Percentiles rank a stretch among this genome's conserved stretches.
These are phyloP conservation scores for Amiota communis DNA, from an alignment of 2,888 invertebrate genomes.

Conservation along the genomic window DNA sequence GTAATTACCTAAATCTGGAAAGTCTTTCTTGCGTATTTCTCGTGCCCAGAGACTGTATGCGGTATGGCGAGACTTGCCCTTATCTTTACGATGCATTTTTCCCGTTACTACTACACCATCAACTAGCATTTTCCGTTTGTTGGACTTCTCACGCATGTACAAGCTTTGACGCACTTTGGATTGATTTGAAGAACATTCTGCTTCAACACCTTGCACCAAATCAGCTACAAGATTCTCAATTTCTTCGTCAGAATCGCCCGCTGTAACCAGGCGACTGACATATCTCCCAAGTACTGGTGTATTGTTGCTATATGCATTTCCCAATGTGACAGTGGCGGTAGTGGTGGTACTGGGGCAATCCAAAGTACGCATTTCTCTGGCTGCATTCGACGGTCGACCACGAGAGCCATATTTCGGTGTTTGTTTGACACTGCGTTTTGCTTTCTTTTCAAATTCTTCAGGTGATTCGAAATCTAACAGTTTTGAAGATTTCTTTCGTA, in stretches of 20 bases:
- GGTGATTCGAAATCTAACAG: constrained; percentile 93
- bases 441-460: constrained; percentile 81
- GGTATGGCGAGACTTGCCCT: constrained; percentile 86
- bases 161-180: constrained; percentile 73
- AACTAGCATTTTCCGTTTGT: constrained; percentile 82
- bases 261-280: neutral
- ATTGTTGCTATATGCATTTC: constrained; percentile 33
- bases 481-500: constrained; percentile 95
- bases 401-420: constrained; percentile 50
- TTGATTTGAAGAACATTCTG: constrained; percentile 57
- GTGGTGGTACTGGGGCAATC: constrained; percentile 40
- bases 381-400: constrained; percentile 52
- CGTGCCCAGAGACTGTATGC: constrained; percentile 95
- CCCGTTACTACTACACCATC: constrained; percentile 78
- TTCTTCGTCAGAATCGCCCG: constrained; percentile 63
- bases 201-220: constrained; percentile 65
- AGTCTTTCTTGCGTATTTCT: constrained; percentile 79
- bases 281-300: constrained; percentile 6
- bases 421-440: constrained; percentile 54
- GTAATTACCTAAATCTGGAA: constrained; percentile 57
- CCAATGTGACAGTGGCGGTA: constrained; percentile 24
- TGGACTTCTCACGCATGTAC: constrained; percentile 86
- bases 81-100: constrained; percentile 85
- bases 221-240: constrained; percentile 68
- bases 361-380: constrained; percentile 40